Evolutionary conservation across 2,797 vertebrate genomes (phyloP).

Genomic region (Scolopax rusticola): DNA sequence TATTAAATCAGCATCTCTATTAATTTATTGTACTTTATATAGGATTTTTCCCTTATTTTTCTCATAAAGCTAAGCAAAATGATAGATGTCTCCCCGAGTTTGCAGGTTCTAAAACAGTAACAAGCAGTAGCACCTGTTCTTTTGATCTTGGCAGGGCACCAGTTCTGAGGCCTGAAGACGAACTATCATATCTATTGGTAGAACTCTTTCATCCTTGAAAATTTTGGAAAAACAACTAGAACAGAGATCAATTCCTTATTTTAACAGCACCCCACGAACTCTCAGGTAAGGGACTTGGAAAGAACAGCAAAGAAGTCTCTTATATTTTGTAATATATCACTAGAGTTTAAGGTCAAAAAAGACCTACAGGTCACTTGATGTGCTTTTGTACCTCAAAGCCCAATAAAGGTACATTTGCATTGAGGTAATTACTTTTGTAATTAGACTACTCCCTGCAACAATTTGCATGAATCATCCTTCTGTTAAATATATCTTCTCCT

Average conservation of each 20-base stretch:
- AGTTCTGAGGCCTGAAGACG: neutral
- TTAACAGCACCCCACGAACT: neutral
- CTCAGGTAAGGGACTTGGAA: neutral
- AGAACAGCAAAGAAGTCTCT: neutral
- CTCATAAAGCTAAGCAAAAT: neutral
- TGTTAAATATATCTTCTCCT: slow-evolving; percentile 28
- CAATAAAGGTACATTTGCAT: slow-evolving; percentile 26
- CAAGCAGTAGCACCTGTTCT: neutral
- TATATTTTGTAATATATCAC: neutral
- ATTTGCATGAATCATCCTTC: slow-evolving; percentile 45
- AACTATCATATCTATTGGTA: neutral
- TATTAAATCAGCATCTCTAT: neutral
- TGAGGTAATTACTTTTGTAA: slow-evolving; percentile 38
- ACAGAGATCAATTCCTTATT: neutral
- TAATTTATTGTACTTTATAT: neutral
- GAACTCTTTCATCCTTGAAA: neutral
- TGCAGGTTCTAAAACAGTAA: neutral
- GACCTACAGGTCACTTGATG: neutral
- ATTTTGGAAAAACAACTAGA: neutral
- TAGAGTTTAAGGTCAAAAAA: slow-evolving; percentile 1
- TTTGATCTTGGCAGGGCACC: neutral
- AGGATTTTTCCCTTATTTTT: neutral
- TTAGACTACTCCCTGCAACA: neutral
- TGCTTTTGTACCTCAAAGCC: neutral
- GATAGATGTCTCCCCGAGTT: neutral